These are phyloP conservation scores for Diadumene lineata DNA, from an alignment of 92 coral and sea anemone genomes.

Conservation along the genomic window DNA sequence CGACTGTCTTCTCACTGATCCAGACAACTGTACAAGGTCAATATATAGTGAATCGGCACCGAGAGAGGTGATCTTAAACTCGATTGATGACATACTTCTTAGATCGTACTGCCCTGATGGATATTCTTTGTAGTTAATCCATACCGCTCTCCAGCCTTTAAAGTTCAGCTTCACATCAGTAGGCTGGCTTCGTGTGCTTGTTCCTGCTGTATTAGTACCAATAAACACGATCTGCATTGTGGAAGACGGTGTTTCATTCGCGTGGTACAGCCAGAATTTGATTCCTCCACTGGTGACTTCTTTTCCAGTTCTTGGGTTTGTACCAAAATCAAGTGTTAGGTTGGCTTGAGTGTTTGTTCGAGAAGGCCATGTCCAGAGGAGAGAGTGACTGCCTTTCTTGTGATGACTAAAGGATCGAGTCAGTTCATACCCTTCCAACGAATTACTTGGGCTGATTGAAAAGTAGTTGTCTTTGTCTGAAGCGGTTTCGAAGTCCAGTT, in stretches of 20 bases:
- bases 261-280: constrained; percentile 65
- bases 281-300: constrained; percentile 46
- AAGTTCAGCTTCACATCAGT: constrained; percentile 19
- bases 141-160: constrained; percentile 37
- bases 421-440: not conserved
- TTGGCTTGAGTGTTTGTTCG: not conserved
- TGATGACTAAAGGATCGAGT: not conserved
- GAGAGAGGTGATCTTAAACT: not conserved
- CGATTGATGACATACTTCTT: not conserved
- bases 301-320: not conserved
- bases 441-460: not conserved
- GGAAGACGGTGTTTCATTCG: not conserved
- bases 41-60: constrained; percentile 1
- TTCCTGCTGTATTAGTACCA: not conserved
- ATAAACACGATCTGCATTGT: constrained; percentile 14
- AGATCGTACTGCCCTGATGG: not conserved
- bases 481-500: constrained; percentile 1
- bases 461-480: not conserved
- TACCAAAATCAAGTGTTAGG: not conserved
- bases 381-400: not conserved
- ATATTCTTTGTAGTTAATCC: constrained; percentile 30
- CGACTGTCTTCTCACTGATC: constrained; percentile 3
- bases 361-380: not conserved
- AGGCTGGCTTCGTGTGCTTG: not conserved
- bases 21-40: constrained; percentile 12